Percentiles rank a stretch among this genome's conserved stretches.
phyloP scores from a whole-genome alignment of 1,140 invertebrate genomes.

The Drosophila bifasciata region DNA sequence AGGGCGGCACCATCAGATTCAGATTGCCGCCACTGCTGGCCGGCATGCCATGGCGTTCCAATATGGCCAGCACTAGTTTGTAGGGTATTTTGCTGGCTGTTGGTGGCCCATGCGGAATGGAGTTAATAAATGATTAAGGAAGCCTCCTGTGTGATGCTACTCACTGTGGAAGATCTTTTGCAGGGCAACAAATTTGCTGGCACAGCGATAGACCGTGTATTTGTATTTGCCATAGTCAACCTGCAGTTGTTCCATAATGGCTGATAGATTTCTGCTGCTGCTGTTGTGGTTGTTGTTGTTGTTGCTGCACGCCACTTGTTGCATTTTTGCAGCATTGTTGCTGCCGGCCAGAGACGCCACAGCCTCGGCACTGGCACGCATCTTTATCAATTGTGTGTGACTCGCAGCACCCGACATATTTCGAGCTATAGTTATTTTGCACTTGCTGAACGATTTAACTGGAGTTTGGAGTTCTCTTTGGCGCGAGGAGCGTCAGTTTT shows the following conservation, averaged over 20 bases:
- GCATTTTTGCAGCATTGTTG: slow-evolving; percentile 34
- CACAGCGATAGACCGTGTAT: slow-evolving; percentile 81
- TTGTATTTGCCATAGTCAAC: slow-evolving; percentile 69
- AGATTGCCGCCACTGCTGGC: slow-evolving; percentile 39
- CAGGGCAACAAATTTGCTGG: slow-evolving; percentile 70
- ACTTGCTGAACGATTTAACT: background rate
- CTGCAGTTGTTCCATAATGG: slow-evolving; percentile 67
- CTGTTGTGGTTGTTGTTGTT: slow-evolving; percentile 41
- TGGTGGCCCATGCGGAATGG: slow-evolving; percentile 5
- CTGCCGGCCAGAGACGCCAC: slow-evolving; percentile 43
- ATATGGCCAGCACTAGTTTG: slow-evolving; percentile 69
- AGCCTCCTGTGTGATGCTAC: slow-evolving; percentile 13
- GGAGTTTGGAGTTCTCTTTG: background rate
- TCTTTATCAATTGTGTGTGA: slow-evolving; percentile 40
- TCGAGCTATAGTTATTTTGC: background rate
- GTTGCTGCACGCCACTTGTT: slow-evolving; percentile 46
- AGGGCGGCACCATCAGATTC: slow-evolving; percentile 75
- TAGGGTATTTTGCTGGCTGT: slow-evolving; percentile 75
- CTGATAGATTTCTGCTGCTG: slow-evolving; percentile 43
- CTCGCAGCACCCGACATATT: slow-evolving; percentile 11
- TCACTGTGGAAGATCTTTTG: slow-evolving; percentile 79
- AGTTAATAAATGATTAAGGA: background rate
- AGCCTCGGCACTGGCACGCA: slow-evolving; percentile 48
- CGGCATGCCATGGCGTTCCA: slow-evolving; percentile 72
- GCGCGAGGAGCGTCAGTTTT: slow-evolving; percentile 38